These are phyloP conservation scores for Lepilemur septentrionalis DNA, from an alignment of 2,797 vertebrate species.

Conservation along the genomic window DNA sequence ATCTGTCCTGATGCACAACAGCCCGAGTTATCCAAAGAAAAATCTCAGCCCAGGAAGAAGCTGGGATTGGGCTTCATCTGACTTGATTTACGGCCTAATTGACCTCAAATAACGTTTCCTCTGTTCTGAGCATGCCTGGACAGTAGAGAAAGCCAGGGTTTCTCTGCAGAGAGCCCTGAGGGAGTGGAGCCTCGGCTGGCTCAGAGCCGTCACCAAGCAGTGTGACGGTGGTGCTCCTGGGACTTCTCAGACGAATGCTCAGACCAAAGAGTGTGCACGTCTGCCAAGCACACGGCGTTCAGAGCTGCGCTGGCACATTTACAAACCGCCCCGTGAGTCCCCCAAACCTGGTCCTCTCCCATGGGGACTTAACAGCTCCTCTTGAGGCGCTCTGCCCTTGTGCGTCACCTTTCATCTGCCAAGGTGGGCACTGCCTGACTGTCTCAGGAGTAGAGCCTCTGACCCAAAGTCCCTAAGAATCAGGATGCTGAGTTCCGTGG, in stretches of 20 bases:
- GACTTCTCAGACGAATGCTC: neutral
- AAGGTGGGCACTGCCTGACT: neutral
- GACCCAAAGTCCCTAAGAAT: neutral
- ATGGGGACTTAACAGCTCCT: neutral
- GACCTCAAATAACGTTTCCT: neutral
- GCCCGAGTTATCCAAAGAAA: neutral
- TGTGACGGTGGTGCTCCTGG: neutral
- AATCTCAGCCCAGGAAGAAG: neutral
- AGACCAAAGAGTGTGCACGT: neutral
- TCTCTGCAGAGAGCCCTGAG: neutral
- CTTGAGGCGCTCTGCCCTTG: neutral
- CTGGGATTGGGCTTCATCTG: neutral
- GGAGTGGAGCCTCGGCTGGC: neutral
- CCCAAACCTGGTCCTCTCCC: neutral
- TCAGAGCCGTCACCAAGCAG: neutral
- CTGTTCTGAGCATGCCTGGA: neutral
- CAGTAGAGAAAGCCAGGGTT: neutral
- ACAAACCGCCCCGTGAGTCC: too few relatives aligned
- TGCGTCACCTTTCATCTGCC: too few relatives aligned
- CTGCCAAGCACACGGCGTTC: neutral
- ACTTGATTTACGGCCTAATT: neutral
- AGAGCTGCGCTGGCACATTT: rapidly evolving
- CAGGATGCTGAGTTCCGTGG: neutral
- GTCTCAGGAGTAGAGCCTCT: neutral
- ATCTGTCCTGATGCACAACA: neutral